Evolutionary conservation across 2,113 vertebrate genomes (phyloP), one percentile per base, ranked within the genome.

Genomic region (Amblyopsis rosae): DNA sequence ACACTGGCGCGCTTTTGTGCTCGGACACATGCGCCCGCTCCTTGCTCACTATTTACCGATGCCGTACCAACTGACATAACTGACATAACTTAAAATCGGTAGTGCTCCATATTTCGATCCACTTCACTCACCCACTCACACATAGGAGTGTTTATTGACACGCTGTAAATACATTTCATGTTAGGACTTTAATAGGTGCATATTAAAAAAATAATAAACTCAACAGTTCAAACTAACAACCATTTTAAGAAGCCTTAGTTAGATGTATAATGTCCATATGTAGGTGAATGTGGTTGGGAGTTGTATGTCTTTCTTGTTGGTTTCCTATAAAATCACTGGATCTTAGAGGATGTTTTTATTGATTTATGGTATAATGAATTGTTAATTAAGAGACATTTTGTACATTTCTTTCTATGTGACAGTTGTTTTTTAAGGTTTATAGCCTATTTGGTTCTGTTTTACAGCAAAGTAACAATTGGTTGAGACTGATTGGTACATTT

Each of bases 291-390:
- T 58, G 32, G 59, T 64, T 63, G 80, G 71, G 76, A 83, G 65
- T 59, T 70, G 3, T 65, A 32, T 32, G 57, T 61, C n/a, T 49
- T 49, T 75, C 54, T 61, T 58, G n/a, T 72, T 69, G 74, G 68
- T 84, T 86, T 77, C 67, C 80, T 75, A 71, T 82, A 73, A 77
- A 81, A 85, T 83, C 82, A 85, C 82, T 86, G 87, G 87, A 87
- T 90, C 85, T 71, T 83, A 26, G 26, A 26, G 26, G 26, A 26
- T 26, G 26, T 26, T 26, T 26, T 26, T 26, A 26, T 26, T 26
- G 26, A 26, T 26, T 26, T 26, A 26, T 26, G 26, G 26, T 26
- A 26, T 26, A 26, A 26, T 26, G 1, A 26, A 26, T 26, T 26
- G 26, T 26, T 26, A 26, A 26, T 26, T 26, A 26, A 26, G 26